Base-by-base conservation (phyloP, 2,888 invertebrate genomes). In the Thymelicus lineola region DNA sequence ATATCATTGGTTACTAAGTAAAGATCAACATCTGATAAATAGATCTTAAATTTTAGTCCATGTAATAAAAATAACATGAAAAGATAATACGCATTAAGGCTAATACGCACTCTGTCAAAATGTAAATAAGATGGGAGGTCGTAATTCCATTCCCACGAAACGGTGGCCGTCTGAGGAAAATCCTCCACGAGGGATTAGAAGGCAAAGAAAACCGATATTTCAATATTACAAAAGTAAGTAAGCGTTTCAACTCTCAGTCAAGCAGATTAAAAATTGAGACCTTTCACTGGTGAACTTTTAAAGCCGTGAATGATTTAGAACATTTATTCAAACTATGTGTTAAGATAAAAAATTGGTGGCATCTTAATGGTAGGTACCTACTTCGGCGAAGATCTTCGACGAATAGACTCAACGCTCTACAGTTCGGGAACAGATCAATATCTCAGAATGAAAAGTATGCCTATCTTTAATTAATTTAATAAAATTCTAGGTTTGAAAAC, bases 91-190 rank as follows among this genome's bases (percentile, higher is more conserved):
- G 45, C 64, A 69, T 62, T 65, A 71, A 53, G 28, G 62, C n/a
- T 66, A 69, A 75, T 73, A 73, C 60, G 60, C 71, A 74, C 76
- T 80, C 82, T 81, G 86, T 88, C 85, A 86, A 85, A 86, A 88
- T 87, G 86, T 80, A 85, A 88, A 86, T 88, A 77, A 75, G 50
- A 76, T 79, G 76, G 80, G 78, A 74, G 74, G 75, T 85, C 80
- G 84, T 81, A 77, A 81, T 80, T 75, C 74, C 78, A 79, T 84
- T 83, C 82, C 72, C 68, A 71, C 68, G 69, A 57, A 72, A 73
- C 74, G 73, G 73, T 74, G 68, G 72, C 72, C 68, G 65, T 68
- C 46, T 55, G 46, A 12, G 10, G 10, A 35, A 14, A 57, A 55
- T 46, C 61, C 66, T 66, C 42, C 45, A 17, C 9, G 45, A 57